These are phyloP conservation scores for Chloropsis hardwickii DNA, from an alignment of 2,113 vertebrate species.

Conservation along the genomic window DNA sequence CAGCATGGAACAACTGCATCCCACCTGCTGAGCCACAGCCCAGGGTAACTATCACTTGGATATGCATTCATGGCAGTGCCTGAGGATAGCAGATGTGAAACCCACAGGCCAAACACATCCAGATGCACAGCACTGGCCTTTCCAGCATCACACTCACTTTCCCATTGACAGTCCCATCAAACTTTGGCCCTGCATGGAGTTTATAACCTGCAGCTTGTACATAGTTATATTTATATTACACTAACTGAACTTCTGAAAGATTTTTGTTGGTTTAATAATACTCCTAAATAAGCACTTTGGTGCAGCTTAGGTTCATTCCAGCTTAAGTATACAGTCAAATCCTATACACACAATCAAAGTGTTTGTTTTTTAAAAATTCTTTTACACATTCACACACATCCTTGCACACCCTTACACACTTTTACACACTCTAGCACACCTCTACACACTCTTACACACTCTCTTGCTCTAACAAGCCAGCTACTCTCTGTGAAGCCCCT, in stretches of 20 bases:
- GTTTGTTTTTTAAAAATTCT: not conserved
- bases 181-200: not conserved
- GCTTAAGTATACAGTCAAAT: not conserved
- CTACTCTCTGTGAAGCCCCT: not conserved
- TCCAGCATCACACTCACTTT: not conserved
- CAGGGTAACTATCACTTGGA: not conserved
- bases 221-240: not conserved
- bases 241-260: not conserved
- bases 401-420: not conserved
- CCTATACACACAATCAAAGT: not conserved
- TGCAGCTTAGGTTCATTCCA: not conserved
- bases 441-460: not conserved
- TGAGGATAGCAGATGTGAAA: not conserved
- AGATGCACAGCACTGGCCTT: not conserved
- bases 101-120: not conserved
- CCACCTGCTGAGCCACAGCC: not conserved
- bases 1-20: not conserved
- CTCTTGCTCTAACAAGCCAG: not conserved
- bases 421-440: not conserved
- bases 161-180: not conserved
- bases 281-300: not conserved
- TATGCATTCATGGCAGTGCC: not conserved
- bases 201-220: not conserved
- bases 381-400: not conserved
- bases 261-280: not conserved